Base-by-base conservation (phyloP, 1,140 invertebrate genomes). In the Drosophila sturtevanti region DNA sequence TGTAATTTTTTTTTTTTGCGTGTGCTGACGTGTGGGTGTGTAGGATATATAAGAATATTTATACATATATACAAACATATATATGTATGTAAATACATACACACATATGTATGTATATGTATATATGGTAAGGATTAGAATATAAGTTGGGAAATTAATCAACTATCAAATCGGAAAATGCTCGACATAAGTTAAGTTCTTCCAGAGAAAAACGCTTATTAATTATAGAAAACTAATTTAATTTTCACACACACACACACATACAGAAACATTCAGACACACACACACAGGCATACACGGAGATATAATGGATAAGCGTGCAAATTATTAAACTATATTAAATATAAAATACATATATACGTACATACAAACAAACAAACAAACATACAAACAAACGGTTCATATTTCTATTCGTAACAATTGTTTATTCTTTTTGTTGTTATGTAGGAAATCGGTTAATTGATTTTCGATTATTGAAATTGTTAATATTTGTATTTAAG, bases 121-220 rank as follows among this genome's bases (percentile, higher is more conserved):
- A 4, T 0, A n/a, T n/a, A n/a, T 22, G 18, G 51, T 27, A 55
- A 55, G n/a, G 24, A 21, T 71, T 31, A 71, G 24, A n/a, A 11
- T 3, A 18, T 77, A 74, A 81, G 52, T 14, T n/a, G 61, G 68
- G 54, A 67, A 80, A 55, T 21, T 41, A 63, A 48, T 48, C 14
- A 69, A 74, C 76, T 79, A 84, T 72, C 35, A 37, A 41, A 68
- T n/a, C 58, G 73, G 44, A 35, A 59, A 60, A 59, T 63, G 71
- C 71, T 75, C 69, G 61, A 48, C 41, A 48, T 80, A 77, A 87
- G 82, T 86, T 87, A 87, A 68, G 84, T 87, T 87, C 82, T 86
- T 87, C 84, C 82, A 86, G 87, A 79, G 65, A 79, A 81, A 44
- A 86, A 86, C 82, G 82, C 82, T 86, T 86, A 86, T 86, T 86